Evolutionary conservation across 2,888 invertebrate species (phyloP).

Genomic region (Celastrina argiolus): DNA sequence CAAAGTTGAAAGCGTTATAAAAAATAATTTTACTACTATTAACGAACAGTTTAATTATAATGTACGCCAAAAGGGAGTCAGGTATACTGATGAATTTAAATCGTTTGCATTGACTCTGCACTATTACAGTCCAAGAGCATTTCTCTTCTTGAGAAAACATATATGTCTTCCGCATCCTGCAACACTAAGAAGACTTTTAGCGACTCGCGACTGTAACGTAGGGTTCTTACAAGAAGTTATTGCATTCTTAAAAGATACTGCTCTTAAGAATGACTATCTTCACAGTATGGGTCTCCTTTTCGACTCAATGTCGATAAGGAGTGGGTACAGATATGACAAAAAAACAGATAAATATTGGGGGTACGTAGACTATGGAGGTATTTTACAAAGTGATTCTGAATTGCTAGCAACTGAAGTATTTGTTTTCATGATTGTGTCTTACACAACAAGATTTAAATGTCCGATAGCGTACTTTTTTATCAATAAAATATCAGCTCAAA

Average conservation of each 20-base stretch:
- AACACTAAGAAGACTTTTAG: slow-evolving; percentile 23
- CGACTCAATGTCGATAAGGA: slow-evolving; percentile 18
- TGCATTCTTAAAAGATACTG: background rate
- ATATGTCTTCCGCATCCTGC: slow-evolving; percentile 23
- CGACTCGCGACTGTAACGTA: slow-evolving; percentile 23
- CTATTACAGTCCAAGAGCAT: background rate
- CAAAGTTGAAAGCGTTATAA: background rate
- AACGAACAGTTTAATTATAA: background rate
- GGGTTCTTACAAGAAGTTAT: slow-evolving; percentile 16
- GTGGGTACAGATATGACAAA: slow-evolving; percentile 14
- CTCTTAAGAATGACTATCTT: background rate
- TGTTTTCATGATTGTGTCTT: slow-evolving; percentile 21
- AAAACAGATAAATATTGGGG: slow-evolving; percentile 22
- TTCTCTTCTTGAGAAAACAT: slow-evolving; percentile 23
- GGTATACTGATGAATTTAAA: background rate
- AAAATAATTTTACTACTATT: background rate
- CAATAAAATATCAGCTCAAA: slow-evolving; percentile 22
- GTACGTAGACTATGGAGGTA: slow-evolving; percentile 21
- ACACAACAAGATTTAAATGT: slow-evolving; percentile 22
- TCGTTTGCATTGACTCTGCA: background rate
- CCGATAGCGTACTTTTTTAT: slow-evolving; percentile 24
- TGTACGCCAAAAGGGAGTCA: background rate
- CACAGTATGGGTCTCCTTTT: slow-evolving; percentile 8
- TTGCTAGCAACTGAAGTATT: slow-evolving; percentile 21
- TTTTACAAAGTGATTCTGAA: slow-evolving; percentile 21